Percentiles rank a stretch among this genome's conserved stretches.
Evolutionary conservation across 2,888 invertebrate genomes (phyloP).

Genomic region (Mesorhabditis spiculigera): DNA sequence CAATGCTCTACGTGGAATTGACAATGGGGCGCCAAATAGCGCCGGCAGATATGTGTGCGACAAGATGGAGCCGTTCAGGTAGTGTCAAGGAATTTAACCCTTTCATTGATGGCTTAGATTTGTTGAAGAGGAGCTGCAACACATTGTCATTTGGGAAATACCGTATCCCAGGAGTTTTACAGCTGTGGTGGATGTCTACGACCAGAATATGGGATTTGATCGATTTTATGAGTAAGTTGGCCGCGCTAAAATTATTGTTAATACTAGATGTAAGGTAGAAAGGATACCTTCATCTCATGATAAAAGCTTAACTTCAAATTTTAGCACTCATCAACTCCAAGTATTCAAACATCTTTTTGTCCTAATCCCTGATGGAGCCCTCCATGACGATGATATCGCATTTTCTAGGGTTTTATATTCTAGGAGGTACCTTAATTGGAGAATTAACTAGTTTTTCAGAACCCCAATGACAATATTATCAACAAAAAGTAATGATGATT

Average conservation of each 20-base stretch:
- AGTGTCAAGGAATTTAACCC: background rate
- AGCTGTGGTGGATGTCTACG: constrained; percentile 30
- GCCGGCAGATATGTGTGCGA: constrained; percentile 33
- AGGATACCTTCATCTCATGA: too few species aligned
- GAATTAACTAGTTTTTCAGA: constrained; percentile 9
- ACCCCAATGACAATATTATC: constrained; percentile 30
- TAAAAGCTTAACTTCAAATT: constrained; percentile 9
- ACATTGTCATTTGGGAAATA: constrained; percentile 38
- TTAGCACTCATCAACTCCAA: constrained; percentile 32
- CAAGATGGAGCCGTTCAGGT: constrained; percentile 40
- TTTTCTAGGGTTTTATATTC: constrained; percentile 32
- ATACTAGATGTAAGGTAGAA: background rate
- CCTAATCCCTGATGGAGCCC: constrained; percentile 36
- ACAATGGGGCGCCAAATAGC: constrained; percentile 25
- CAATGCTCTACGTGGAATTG: constrained; percentile 14
- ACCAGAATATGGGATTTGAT: constrained; percentile 40
- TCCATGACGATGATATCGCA: constrained; percentile 39
- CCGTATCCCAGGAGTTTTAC: constrained; percentile 37
- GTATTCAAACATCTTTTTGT: constrained; percentile 34
- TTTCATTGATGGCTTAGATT: constrained; percentile 21
- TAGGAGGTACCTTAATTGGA: constrained; percentile 13
- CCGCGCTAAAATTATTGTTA: background rate
- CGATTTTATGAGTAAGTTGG: constrained; percentile 34
- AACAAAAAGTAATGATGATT: constrained; percentile 37
- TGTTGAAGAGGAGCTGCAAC: constrained; percentile 34